phyloP scores from a whole-genome alignment of 2,888 invertebrate genomes.

The Aricia artaxerxes region DNA sequence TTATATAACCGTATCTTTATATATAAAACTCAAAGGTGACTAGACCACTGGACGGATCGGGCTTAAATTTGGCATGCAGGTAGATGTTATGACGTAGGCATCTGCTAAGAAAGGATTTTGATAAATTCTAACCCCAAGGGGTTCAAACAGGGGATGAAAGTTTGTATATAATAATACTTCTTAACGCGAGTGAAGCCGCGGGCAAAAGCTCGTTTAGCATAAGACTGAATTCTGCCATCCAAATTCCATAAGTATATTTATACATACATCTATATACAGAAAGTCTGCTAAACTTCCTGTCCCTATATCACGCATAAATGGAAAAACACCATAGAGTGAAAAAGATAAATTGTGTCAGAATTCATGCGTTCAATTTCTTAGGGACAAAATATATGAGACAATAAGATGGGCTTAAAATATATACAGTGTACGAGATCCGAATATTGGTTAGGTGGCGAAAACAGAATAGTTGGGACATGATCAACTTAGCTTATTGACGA shows the following conservation, averaged over 20 bases:
- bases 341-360: constrained; percentile 55
- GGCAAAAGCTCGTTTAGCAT: not conserved
- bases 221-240: not conserved
- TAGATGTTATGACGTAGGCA: no score
- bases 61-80: no score
- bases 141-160: no score
- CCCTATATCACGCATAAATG: not conserved
- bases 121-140: no score
- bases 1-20: no score
- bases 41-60: no score
- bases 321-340: constrained; percentile 43
- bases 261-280: not conserved
- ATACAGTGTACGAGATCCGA: constrained; percentile 8
- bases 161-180: no score
- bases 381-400: constrained; percentile 54
- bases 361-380: constrained; percentile 56
- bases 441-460: not conserved
- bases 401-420: constrained; percentile 39
- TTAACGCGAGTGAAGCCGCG: no score
- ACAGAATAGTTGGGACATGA: constrained; percentile 11
- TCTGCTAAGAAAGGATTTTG: no score
- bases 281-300: not conserved
- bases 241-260: not conserved
- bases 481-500: not conserved
- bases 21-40: no score